These are phyloP conservation scores for Netelia fuscicornis DNA, from an alignment of 2,888 invertebrate species.

Conservation along the genomic window DNA sequence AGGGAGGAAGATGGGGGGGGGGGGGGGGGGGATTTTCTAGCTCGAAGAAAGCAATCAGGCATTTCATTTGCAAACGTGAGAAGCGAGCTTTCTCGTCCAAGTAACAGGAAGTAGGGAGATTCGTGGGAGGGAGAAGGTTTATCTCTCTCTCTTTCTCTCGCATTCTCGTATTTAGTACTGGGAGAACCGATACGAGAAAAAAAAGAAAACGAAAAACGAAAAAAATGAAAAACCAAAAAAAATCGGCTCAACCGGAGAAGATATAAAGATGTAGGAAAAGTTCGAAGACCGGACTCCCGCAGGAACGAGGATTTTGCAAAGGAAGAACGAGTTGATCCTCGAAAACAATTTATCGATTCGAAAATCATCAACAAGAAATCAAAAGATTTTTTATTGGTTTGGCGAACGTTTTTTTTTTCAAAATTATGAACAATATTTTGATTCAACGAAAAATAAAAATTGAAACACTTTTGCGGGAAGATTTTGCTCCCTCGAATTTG, in stretches of 20 bases:
- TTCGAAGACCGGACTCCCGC: not conserved
- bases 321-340: not conserved
- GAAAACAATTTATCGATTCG: not conserved
- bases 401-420: no score
- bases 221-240: constrained; percentile 6
- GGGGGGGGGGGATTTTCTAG: no score
- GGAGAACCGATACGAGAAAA: constrained; percentile 33
- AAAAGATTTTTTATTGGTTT: no score
- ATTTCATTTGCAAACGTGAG: constrained; percentile 61
- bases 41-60: constrained; percentile 65
- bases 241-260: not conserved
- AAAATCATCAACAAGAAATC: no score
- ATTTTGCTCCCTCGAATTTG: no score
- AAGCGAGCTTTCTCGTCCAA: constrained; percentile 37
- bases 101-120: not conserved
- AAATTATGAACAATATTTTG: no score
- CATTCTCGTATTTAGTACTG: constrained; percentile 44
- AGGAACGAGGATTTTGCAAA: not conserved
- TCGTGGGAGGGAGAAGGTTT: constrained; percentile 11
- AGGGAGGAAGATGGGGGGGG: not conserved
- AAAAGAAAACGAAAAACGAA: constrained; percentile 33
- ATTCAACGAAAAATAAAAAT: no score
- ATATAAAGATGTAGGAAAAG: not conserved
- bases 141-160: constrained; percentile 10
- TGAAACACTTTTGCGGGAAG: no score